A percentile compares a stretch with the other conserved stretches of the same genome.
phyloP scores from a whole-genome alignment of 2,113 vertebrate genomes.

The Eudorcas thomsonii region DNA sequence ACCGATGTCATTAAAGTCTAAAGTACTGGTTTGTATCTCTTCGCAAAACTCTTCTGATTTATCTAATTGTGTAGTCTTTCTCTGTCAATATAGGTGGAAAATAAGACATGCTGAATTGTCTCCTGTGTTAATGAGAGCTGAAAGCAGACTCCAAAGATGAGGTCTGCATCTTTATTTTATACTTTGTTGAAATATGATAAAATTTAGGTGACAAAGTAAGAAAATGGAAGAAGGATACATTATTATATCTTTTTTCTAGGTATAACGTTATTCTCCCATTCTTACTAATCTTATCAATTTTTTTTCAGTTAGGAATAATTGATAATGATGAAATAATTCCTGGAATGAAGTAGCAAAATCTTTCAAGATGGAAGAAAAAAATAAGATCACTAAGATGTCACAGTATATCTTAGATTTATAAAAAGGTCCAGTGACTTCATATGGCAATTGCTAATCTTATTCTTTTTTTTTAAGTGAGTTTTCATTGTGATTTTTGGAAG shows the following conservation, averaged over 20 bases:
- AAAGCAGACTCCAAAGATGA: neutral
- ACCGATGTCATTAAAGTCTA: neutral
- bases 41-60: neutral
- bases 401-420: conserved; percentile 1
- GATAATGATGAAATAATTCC: neutral
- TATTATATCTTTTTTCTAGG: neutral
- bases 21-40: neutral
- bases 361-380: neutral
- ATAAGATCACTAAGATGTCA: neutral
- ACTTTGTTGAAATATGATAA: neutral
- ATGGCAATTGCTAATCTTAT: neutral
- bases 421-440: neutral
- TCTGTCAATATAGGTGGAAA: neutral
- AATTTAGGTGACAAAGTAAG: neutral
- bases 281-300: neutral
- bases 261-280: conserved; percentile 1
- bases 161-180: neutral
- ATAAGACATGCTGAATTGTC: neutral
- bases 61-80: neutral
- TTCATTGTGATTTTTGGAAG: neutral
- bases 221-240: neutral
- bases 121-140: neutral
- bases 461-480: neutral
- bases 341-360: neutral
- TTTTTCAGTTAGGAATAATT: neutral